A percentile compares a stretch with the other conserved stretches of the same genome.
These are phyloP conservation scores for Hippoglossus hippoglossus DNA, from an alignment of 2,797 vertebrate genomes.

Conservation along the genomic window DNA sequence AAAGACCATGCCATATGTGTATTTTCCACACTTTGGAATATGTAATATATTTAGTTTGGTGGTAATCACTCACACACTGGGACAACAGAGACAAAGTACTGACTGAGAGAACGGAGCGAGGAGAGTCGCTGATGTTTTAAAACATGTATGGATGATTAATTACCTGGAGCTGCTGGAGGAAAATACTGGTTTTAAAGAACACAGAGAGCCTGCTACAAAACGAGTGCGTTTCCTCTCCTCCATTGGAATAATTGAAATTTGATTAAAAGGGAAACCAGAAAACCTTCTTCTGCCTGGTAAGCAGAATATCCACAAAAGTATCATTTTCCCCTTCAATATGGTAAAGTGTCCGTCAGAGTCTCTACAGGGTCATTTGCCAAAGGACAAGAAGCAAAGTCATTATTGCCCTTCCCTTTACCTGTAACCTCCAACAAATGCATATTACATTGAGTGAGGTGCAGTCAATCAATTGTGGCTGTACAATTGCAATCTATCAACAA, in stretches of 20 bases:
- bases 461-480: slow-evolving; percentile 80
- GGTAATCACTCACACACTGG: slow-evolving; percentile 82
- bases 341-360: slow-evolving; percentile 74
- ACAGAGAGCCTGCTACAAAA: slow-evolving; percentile 69
- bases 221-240: slow-evolving; percentile 67
- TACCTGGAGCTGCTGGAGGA: slow-evolving; percentile 78
- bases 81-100: slow-evolving; percentile 79
- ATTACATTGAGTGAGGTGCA: slow-evolving; percentile 76
- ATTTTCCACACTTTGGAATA: slow-evolving; percentile 82
- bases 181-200: slow-evolving; percentile 82
- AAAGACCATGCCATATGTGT: slow-evolving; percentile 81
- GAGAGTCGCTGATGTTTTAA: slow-evolving; percentile 83
- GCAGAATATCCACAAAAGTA: slow-evolving; percentile 77
- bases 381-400: slow-evolving; percentile 80
- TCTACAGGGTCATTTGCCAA: slow-evolving; percentile 75
- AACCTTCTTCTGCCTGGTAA: slow-evolving; percentile 75
- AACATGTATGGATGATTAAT: slow-evolving; percentile 86
- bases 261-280: slow-evolving; percentile 81
- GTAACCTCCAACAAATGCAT: slow-evolving; percentile 82
- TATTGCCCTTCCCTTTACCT: slow-evolving; percentile 74
- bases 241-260: slow-evolving; percentile 83
- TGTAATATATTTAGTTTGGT: slow-evolving; percentile 81
- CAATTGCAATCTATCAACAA: slow-evolving; percentile 84
- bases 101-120: slow-evolving; percentile 68
- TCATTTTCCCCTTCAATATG: slow-evolving; percentile 68